Evolutionary conservation across 2,113 vertebrate species (phyloP).

Genomic region (Calidris pugnax): DNA sequence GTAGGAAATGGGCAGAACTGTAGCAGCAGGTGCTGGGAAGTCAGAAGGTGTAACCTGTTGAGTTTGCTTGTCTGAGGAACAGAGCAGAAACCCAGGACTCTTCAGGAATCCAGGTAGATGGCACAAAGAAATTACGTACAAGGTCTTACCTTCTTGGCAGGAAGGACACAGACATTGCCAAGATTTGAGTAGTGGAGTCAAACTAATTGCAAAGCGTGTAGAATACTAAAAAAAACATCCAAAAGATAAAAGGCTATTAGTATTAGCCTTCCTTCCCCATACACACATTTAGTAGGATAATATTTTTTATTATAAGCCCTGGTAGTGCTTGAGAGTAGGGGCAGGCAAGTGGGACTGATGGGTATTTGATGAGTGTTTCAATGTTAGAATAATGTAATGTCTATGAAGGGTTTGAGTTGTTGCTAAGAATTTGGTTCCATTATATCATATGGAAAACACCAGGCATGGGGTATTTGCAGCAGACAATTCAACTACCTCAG

Average conservation of each 20-base stretch:
- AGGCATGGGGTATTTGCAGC: background rate
- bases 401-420: background rate
- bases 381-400: background rate
- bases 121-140: background rate
- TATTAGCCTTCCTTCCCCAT: background rate
- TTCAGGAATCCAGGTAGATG: background rate
- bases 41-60: background rate
- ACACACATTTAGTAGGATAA: background rate
- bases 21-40: background rate
- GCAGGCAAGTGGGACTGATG: background rate
- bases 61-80: background rate
- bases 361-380: background rate
- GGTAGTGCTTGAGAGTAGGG: background rate
- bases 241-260: background rate
- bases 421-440: background rate
- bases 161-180: background rate
- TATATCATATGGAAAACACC: background rate
- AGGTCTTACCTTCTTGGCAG: background rate
- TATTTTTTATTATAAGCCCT: background rate
- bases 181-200: background rate
- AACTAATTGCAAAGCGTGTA: background rate
- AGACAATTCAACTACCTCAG: background rate
- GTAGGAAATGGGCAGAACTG: background rate
- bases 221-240: background rate
- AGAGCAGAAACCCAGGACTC: background rate